Evolutionary conservation across 2,888 invertebrate genomes (phyloP), one percentile per base, ranked within the genome.

Genomic region (Nomada hirtipes): DNA sequence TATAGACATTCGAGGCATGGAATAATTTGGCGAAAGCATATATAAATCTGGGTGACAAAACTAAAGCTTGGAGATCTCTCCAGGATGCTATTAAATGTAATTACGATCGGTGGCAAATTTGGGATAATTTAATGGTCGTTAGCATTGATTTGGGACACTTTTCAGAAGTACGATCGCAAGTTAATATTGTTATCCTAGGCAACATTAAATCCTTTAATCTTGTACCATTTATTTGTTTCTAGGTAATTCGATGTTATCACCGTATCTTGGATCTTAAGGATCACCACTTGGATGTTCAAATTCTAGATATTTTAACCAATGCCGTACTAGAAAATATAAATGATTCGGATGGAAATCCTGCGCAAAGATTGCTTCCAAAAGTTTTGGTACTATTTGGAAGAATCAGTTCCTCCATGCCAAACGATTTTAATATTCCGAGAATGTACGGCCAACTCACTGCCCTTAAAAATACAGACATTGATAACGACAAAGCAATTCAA

Each of bases 1-100:
- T 97, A 0, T 94, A 97, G 94, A 97, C 97, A 73, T 99, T 98
- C 93, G 99, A 99, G 94, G 98, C 98, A 0, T 99, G 99, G 99
- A 99, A 98, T 94, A 99, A 99, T 94, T 94, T 99, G 78, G 98
- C 98, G 18, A 98, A 99, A 91, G 98, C 98, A 3, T 98, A 99
- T 89, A 96, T 98, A 11, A 97, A 97, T 91, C 95, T 97, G 72
- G 97, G 97, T 0, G 97, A 99, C 91, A 98, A 98, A 94, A 95
- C 95, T 77, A 95, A 97, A 76, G 99, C 99, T 0, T 97, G 98
- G 94, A 95, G 96, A 72, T 97, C 98, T 4, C 94, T 99, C 0
- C 96, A 97, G 90, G 99, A 99, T 94, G 97, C 99, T 0, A 94
- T 99, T 1, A 97, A 97, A 92, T 98, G 97, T 93, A 98, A 98